Evolutionary conservation across 2,888 invertebrate species (phyloP), one percentile per base, ranked within the genome.

Genomic region (Limnephilus rhombicus): DNA sequence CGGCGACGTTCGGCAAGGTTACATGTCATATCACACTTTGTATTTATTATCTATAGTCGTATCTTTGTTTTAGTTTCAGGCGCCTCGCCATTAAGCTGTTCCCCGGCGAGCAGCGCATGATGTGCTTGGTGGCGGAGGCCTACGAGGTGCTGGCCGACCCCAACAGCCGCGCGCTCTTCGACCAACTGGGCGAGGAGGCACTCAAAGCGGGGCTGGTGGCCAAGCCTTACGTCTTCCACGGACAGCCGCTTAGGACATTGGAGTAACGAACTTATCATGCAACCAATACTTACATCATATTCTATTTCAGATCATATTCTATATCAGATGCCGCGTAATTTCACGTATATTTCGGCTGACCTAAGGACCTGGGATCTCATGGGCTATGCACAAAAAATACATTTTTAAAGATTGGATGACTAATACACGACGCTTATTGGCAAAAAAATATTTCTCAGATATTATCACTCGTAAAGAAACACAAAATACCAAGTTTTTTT

Each of bases 161-260:
- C 83, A 95, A 97, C 93, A 95, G 95, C 93, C 96, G 98, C 92
- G 97, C 98, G 24, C 97, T 98, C 29, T 99, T 98, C 95, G 98
- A 99, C 95, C 98, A 98, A 94, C 99, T 98, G 95, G 99, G 99
- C 0, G 98, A 98, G 95, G 98, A 98, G 94, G 98, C 98, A 0
- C 96, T 99, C 85, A 98, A 98, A 95, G 97, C 96, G 94, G 98
- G 98, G 0, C 97, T 98, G 0, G 97, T 98, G 7, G 97, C 97
- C 3, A 97, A 97, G 91, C 97, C 98, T 0, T 98, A 98, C 95
- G 96, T 97, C 85, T 99, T 98, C 95, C 98, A 99, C 94, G 98
- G 98, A 0, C 97, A 99, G 94, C 97, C 98, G 0, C 95, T 97
- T 94, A 95, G 96, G 94, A 98, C 98, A 0, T 34, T 91, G 9